phyloP scores from a whole-genome alignment of 2,888 invertebrate species.

The Macaria liturata region DNA sequence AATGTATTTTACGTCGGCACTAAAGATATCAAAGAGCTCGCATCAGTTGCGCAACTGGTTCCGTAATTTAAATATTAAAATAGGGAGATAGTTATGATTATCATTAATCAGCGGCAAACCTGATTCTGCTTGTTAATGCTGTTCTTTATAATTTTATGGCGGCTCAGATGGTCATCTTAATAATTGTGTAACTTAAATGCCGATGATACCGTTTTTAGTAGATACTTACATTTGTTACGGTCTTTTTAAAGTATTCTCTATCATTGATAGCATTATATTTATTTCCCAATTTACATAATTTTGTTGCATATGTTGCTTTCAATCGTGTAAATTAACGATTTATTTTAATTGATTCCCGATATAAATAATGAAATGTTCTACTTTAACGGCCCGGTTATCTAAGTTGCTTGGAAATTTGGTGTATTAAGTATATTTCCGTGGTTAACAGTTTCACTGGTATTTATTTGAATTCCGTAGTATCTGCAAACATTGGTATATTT shows the following conservation, averaged over 20 bases:
- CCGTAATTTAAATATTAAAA: slow-evolving; percentile 40
- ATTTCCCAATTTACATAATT: slow-evolving; percentile 19
- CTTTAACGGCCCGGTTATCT: no score
- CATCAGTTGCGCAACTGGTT: slow-evolving; percentile 33
- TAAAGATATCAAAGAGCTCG: slow-evolving; percentile 33
- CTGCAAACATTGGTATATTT: no score
- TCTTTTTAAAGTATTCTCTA: slow-evolving; percentile 2
- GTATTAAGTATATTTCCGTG: no score
- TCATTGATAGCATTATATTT: slow-evolving; percentile 9
- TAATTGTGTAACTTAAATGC: slow-evolving; percentile 9
- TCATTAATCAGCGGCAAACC: slow-evolving; percentile 40
- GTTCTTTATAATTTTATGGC: slow-evolving; percentile 26
- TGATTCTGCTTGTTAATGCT: slow-evolving; percentile 18
- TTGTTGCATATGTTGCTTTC: not conserved
- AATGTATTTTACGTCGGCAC: slow-evolving; percentile 19
- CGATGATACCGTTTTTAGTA: slow-evolving; percentile 7
- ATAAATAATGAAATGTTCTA: not conserved
- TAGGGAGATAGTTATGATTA: slow-evolving; percentile 42
- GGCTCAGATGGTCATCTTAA: slow-evolving; percentile 13
- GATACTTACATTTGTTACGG: slow-evolving; percentile 10
- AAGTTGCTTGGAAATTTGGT: no score
- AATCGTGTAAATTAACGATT: slow-evolving; percentile 4
- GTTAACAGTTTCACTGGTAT: no score
- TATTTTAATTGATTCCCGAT: not conserved
- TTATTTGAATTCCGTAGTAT: no score